phyloP scores from a whole-genome alignment of 2,888 invertebrate genomes.

The Capitulum mitella region DNA sequence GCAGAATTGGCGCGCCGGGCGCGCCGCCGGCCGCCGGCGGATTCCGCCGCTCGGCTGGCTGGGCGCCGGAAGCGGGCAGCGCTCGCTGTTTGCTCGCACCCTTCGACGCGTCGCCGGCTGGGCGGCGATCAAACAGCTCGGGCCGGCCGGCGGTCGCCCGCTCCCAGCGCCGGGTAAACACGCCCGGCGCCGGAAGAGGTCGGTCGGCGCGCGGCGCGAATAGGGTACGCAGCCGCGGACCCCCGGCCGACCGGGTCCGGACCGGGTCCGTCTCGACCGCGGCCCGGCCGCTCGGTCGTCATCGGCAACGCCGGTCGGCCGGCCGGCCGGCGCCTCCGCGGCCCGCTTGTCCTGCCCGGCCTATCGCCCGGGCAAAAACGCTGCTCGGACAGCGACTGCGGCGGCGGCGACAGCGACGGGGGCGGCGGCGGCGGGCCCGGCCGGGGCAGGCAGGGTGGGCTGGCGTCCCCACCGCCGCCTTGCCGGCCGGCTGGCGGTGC shows the following conservation, averaged over 20 bases:
- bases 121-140: background rate
- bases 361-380: too few relatives aligned
- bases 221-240: background rate
- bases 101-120: background rate
- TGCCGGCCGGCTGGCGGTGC: background rate
- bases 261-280: too few relatives aligned
- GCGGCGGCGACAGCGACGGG: background rate
- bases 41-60: background rate
- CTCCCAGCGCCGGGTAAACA: background rate
- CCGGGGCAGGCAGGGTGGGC: too few relatives aligned
- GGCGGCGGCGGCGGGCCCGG: background rate
- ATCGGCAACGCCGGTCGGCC: background rate
- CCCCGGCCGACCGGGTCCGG: background rate
- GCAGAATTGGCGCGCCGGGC: background rate
- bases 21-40: background rate
- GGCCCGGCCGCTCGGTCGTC: background rate
- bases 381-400: too few relatives aligned
- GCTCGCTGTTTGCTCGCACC: background rate
- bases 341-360: background rate
- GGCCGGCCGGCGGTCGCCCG: background rate
- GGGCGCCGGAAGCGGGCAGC: background rate
- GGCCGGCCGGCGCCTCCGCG: background rate
- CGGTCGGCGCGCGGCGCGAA: background rate
- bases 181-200: slow-evolving; percentile 6
- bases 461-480: background rate